Evolutionary conservation across 2,113 vertebrate species (phyloP).

Genomic region (Oreochromis tanganicae): DNA sequence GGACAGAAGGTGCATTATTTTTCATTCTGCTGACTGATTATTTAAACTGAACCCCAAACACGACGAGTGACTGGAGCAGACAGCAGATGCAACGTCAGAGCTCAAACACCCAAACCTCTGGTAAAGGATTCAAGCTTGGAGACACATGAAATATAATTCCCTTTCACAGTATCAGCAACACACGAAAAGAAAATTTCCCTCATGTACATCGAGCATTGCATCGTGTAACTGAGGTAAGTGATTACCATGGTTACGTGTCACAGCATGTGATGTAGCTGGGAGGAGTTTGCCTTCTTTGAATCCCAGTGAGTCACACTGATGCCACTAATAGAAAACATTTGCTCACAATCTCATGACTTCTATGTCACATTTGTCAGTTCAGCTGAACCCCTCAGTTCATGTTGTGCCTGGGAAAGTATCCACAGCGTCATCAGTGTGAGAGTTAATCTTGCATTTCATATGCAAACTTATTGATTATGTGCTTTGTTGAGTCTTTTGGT

Average conservation of each 20-base stretch:
- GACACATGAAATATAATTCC: accelerated
- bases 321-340: neutral
- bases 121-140: neutral
- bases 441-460: neutral
- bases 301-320: neutral
- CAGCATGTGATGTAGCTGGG: neutral
- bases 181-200: neutral
- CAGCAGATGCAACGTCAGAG: neutral
- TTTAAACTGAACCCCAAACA: neutral
- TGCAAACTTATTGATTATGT: neutral
- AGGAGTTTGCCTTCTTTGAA: neutral
- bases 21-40: neutral
- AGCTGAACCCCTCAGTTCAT: neutral
- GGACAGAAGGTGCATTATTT: neutral
- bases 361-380: neutral
- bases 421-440: neutral
- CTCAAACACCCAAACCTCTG: neutral
- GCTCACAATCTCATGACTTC: neutral
- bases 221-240: neutral
- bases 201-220: neutral
- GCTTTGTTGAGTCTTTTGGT: neutral
- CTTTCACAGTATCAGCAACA: neutral
- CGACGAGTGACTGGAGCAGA: neutral
- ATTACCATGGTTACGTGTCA: neutral
- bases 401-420: neutral